Evolutionary conservation across 1,140 invertebrate genomes (phyloP).

Genomic region (Eurosta solidaginis): DNA sequence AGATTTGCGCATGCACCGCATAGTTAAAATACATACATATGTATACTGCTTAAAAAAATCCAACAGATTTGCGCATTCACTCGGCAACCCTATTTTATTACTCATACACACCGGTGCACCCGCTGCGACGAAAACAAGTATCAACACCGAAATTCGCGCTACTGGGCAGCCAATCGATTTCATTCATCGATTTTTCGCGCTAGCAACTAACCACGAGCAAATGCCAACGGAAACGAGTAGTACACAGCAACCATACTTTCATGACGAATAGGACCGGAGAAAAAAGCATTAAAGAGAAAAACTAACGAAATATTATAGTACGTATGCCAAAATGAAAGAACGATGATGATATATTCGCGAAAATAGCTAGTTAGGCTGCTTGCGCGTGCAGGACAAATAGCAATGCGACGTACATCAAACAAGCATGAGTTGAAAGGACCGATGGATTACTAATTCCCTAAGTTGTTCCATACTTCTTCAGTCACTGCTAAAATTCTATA

Average conservation of each 20-base stretch:
- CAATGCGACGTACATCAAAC: not conserved
- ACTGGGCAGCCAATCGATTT: slow-evolving; percentile 48
- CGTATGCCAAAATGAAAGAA: not conserved
- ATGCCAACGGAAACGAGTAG: not conserved
- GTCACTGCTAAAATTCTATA: not conserved
- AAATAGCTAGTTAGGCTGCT: not conserved
- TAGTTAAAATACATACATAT: too few species aligned
- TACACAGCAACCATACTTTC: not conserved
- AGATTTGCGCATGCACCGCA: too few species aligned
- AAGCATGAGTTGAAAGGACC: not conserved
- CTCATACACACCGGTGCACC: not conserved
- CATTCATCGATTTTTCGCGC: slow-evolving; percentile 60
- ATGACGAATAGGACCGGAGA: not conserved
- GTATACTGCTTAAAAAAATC: too few species aligned
- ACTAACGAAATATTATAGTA: not conserved
- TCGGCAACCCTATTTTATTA: too few species aligned
- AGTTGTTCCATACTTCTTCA: not conserved
- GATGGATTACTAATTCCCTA: not conserved
- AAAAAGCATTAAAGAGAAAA: not conserved
- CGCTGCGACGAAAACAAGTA: not conserved
- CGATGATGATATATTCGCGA: not conserved
- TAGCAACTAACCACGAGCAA: slow-evolving; percentile 38
- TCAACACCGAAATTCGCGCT: not conserved
- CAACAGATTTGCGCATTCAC: too few species aligned
- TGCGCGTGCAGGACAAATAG: not conserved